Percentiles rank a stretch among this genome's conserved stretches.
Conservation (phyloP, 2,888 invertebrate genomes). For the Acrobasis repandana region DNA sequence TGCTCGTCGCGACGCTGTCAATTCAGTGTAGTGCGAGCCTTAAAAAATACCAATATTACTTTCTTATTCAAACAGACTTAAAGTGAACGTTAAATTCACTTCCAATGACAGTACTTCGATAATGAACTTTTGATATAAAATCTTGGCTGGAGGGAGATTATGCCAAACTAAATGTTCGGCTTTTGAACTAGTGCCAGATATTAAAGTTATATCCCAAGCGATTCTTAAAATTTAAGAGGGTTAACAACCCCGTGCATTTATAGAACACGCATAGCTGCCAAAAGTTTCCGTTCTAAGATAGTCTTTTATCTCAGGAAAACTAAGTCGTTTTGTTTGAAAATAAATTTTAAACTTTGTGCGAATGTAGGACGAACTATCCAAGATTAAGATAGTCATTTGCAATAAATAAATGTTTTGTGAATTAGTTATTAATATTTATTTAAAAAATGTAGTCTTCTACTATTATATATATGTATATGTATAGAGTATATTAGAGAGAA, state of each 20-base stretch:
- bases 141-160: constrained; percentile 3
- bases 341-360: not conserved
- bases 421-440: not conserved
- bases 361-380: not conserved
- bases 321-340: not conserved
- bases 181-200: constrained; percentile 50
- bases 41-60: too few species aligned
- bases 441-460: too few species aligned
- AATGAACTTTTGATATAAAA: not conserved
- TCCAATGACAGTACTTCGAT: not conserved
- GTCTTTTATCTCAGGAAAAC: not conserved
- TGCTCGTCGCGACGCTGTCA: too few species aligned
- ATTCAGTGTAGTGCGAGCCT: too few species aligned
- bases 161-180: constrained; percentile 21
- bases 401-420: not conserved
- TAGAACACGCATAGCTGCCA: constrained; percentile 30
- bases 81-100: not conserved
- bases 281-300: constrained; percentile 20
- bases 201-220: constrained; percentile 28
- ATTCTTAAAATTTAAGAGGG: constrained; percentile 39
- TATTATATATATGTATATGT: too few species aligned
- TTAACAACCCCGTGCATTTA: constrained; percentile 35
- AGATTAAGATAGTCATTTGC: not conserved
- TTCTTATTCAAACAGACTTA: too few species aligned
- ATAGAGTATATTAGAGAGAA: too few species aligned